Percentiles rank a stretch among this genome's conserved stretches.
phyloP scores from a whole-genome alignment of 1,140 invertebrate species.

The Chrysoperla carnea region DNA sequence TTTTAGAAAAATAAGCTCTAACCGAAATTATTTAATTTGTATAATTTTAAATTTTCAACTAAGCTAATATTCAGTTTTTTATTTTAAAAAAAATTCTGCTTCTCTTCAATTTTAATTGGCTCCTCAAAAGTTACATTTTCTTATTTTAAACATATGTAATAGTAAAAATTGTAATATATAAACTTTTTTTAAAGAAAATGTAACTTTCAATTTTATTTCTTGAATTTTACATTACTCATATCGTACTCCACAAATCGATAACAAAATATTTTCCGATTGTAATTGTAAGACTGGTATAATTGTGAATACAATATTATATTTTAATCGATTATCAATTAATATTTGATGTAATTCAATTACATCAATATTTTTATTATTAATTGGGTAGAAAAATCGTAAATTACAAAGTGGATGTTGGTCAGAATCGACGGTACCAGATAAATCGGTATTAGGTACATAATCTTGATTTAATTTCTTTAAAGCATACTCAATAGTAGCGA shows the following conservation, averaged over 20 bases:
- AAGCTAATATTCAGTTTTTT: too few relatives aligned
- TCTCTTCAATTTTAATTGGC: too few relatives aligned
- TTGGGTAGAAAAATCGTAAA: slow-evolving; percentile 58
- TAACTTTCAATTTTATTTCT: too few relatives aligned
- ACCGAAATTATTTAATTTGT: too few relatives aligned
- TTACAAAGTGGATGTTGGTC: slow-evolving; percentile 38
- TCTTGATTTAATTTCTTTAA: slow-evolving; percentile 52
- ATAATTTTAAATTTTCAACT: too few relatives aligned
- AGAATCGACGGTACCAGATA: too few relatives aligned
- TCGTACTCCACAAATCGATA: slow-evolving; percentile 53
- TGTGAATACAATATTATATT: slow-evolving; percentile 42
- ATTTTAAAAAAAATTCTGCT: too few relatives aligned
- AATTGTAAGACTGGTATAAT: slow-evolving; percentile 59
- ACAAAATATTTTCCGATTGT: slow-evolving; percentile 56
- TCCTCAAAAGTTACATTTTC: too few relatives aligned
- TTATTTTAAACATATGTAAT: too few relatives aligned
- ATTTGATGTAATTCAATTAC: slow-evolving; percentile 31
- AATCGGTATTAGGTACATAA: slow-evolving; percentile 22
- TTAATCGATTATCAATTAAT: slow-evolving; percentile 22
- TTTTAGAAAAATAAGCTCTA: too few relatives aligned
- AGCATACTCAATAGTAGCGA: slow-evolving; percentile 43
- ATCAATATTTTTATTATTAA: slow-evolving; percentile 30
- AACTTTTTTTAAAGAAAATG: too few relatives aligned
- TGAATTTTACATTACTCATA: slow-evolving; percentile 21
- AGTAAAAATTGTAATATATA: too few relatives aligned